These are phyloP conservation scores for Mythimna loreyi DNA, from an alignment of 2,888 invertebrate genomes.

Conservation along the genomic window DNA sequence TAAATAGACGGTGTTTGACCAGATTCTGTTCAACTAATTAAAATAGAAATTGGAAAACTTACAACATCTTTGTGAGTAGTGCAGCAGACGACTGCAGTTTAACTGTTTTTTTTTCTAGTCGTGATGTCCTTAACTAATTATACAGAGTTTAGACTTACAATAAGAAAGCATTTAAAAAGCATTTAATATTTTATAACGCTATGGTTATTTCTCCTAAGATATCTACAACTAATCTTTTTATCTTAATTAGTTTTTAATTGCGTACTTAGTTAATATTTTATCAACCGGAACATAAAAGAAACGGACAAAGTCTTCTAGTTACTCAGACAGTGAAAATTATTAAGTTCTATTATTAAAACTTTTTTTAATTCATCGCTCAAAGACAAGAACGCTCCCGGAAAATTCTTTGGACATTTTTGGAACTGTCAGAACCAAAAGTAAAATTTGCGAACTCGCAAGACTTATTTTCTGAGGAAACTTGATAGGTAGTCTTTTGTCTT, in stretches of 20 bases:
- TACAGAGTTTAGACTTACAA: neutral
- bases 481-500: slow-evolving; percentile 44
- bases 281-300: slow-evolving; percentile 39
- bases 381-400: slow-evolving; percentile 54
- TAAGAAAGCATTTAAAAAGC: slow-evolving; percentile 20
- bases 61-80: neutral
- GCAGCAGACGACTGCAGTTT: neutral
- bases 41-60: neutral
- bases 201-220: neutral
- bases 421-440: slow-evolving; percentile 65
- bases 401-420: slow-evolving; percentile 68
- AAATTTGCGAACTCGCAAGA: slow-evolving; percentile 51
- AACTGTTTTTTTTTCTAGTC: neutral
- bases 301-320: slow-evolving; percentile 17
- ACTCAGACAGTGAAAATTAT: slow-evolving; percentile 30
- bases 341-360: slow-evolving; percentile 60
- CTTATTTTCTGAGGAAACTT: slow-evolving; percentile 44
- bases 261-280: slow-evolving; percentile 35
- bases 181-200: slow-evolving; percentile 10
- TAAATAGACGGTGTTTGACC: neutral
- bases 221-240: slow-evolving; percentile 7
- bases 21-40: neutral
- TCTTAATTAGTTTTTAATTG: slow-evolving; percentile 16
- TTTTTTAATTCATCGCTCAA: slow-evolving; percentile 63
- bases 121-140: neutral